phyloP scores from a whole-genome alignment of 2,888 invertebrate genomes.

The Noctuana brunneofusca region DNA sequence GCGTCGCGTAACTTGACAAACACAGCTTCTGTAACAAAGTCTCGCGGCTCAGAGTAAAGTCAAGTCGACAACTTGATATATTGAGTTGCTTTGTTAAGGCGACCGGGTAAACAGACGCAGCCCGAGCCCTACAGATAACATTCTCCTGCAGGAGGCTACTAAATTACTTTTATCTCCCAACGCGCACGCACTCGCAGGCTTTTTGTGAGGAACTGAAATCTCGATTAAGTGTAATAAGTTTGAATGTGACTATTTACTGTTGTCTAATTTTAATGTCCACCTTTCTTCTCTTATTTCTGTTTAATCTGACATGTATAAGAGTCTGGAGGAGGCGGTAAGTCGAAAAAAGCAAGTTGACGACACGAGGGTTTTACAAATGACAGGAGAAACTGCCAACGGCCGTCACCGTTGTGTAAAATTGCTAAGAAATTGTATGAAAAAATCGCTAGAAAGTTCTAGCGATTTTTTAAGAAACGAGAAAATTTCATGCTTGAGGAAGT shows the following conservation, averaged over 20 bases:
- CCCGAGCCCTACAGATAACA: slow-evolving; percentile 58
- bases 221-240: neutral
- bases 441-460: no score
- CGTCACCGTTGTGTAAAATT: slow-evolving; percentile 50
- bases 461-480: no score
- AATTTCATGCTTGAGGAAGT: no score
- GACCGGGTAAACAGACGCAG: slow-evolving; percentile 66
- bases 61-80: slow-evolving; percentile 75
- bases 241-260: neutral
- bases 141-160: slow-evolving; percentile 56
- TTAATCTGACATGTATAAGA: slow-evolving; percentile 66
- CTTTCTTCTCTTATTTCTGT: neutral
- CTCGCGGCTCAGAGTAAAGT: slow-evolving; percentile 61
- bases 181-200: slow-evolving; percentile 53
- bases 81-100: slow-evolving; percentile 70
- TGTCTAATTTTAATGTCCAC: no score
- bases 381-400: slow-evolving; percentile 59
- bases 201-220: slow-evolving; percentile 26
- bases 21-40: slow-evolving; percentile 64
- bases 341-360: slow-evolving; percentile 76
- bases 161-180: slow-evolving; percentile 72
- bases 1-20: slow-evolving; percentile 65
- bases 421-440: slow-evolving; percentile 26
- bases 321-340: slow-evolving; percentile 58
- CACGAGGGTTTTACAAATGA: slow-evolving; percentile 70